Evolutionary conservation across 2,797 vertebrate genomes (phyloP).

Genomic region (Moxostoma hubbsi): DNA sequence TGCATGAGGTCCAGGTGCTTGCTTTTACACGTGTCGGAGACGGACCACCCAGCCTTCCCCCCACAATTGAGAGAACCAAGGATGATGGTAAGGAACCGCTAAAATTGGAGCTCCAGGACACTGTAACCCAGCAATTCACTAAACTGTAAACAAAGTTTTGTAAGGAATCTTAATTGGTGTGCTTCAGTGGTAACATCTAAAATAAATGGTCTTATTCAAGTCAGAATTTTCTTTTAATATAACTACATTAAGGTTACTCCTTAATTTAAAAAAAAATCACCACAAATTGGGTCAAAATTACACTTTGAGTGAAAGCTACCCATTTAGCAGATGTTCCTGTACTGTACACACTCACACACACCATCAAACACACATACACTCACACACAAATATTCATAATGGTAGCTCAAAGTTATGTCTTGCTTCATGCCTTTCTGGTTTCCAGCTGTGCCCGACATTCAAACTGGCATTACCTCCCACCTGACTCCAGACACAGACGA

Average conservation of each 20-base stretch:
- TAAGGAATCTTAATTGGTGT: too few species aligned
- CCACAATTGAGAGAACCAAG: slow-evolving; percentile 81
- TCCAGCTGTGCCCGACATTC: slow-evolving; percentile 51
- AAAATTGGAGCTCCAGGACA: background rate
- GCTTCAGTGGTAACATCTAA: too few species aligned
- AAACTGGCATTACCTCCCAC: slow-evolving; percentile 44
- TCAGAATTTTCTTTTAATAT: too few species aligned
- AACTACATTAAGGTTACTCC: too few species aligned
- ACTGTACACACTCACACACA: slow-evolving; percentile 34
- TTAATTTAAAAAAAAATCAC: slow-evolving; percentile 8
- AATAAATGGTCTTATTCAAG: too few species aligned
- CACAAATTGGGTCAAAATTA: slow-evolving; percentile 29
- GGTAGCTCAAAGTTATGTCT: slow-evolving; percentile 29
- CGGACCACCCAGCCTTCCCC: slow-evolving; percentile 79
- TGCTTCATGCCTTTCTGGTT: slow-evolving; percentile 50
- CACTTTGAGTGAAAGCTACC: slow-evolving; percentile 36
- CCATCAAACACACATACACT: slow-evolving; percentile 20
- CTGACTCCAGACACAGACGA: slow-evolving; percentile 28
- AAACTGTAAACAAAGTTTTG: too few species aligned
- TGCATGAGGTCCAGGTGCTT: slow-evolving; percentile 86
- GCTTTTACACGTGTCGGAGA: slow-evolving; percentile 88
- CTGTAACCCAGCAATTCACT: too few species aligned
- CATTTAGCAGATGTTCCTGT: slow-evolving; percentile 46
- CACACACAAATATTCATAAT: slow-evolving; percentile 1
- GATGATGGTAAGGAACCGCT: slow-evolving; percentile 82